Base-by-base conservation (phyloP, 2,888 invertebrate species). In the Meganola albula region DNA sequence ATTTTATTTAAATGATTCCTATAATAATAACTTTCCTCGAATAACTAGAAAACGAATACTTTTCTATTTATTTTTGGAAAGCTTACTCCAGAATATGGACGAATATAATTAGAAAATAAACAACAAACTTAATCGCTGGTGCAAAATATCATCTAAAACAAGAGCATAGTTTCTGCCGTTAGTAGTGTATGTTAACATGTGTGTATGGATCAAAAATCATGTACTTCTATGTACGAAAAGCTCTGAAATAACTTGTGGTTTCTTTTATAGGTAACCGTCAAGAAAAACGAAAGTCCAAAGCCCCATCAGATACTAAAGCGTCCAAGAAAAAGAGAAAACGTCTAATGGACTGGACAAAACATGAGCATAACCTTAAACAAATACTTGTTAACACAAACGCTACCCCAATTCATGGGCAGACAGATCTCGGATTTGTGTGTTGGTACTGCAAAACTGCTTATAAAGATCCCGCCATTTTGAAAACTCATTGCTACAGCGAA, bases 351-450 rank as follows among this genome's bases (percentile, higher is more conserved):
- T 8, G 11, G 1, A 5, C 4, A 49, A 48, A 14, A 27, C 37
- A 8, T 61, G 55, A 24, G 11, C 40, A 31, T 1, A 53, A 38
- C 4, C 35, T 47, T 1, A 50, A 44, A 22, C 30, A 42, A 7
- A 8, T 39, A 46, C 45, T 44, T 1, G 40, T 48, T 2, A 57
- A 57, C 23, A 48, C 44, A 3, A 56, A 34, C 11, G 39, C 39
- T 5, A 34, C 39, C 0, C 34, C 28, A 1, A 38, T 38, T 2
- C 22, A 21, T 0, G 61, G 60, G 0, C 12, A 10, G 4, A 18
- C 22, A 13, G 34, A 1, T 58, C 60, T 20, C 50, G 32, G 41
- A 1, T 54, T 43, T 18, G 40, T 48, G 38, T 55, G 57, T 0
- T 50, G 32, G 5, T 26, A 13, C 3, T 31, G 27, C 9, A 11